Evolutionary conservation across 2,888 invertebrate genomes (phyloP).

Genomic region (Myopa tessellatipennis): DNA sequence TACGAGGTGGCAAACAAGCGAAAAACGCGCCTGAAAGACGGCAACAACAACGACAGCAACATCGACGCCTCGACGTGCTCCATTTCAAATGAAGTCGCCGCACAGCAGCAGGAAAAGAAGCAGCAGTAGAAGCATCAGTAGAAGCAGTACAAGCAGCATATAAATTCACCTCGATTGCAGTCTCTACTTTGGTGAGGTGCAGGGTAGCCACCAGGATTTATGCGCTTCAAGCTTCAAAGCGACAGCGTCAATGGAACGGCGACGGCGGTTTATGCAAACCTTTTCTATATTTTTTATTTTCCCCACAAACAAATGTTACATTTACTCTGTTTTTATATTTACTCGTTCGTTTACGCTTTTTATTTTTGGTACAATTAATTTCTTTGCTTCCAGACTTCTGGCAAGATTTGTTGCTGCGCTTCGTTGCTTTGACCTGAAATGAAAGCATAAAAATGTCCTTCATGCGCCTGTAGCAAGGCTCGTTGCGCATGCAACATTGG

Average conservation of each 20-base stretch:
- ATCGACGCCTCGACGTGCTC: conserved; percentile 9
- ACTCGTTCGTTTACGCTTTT: not conserved
- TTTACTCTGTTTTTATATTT: not conserved
- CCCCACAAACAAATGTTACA: too few relatives aligned
- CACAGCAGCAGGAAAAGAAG: not conserved
- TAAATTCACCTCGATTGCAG: conserved; percentile 20
- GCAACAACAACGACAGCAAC: conserved; percentile 9
- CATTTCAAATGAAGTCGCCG: conserved; percentile 14
- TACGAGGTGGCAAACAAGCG: not conserved
- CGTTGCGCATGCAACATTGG: conserved; percentile 21
- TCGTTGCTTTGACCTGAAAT: conserved; percentile 28
- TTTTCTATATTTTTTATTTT: not conserved
- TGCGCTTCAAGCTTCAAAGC: conserved; percentile 18
- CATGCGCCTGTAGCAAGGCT: conserved; percentile 26
- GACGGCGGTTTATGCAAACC: conserved; percentile 10
- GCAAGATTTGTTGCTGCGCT: conserved; percentile 2
- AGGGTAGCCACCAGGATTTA: not conserved
- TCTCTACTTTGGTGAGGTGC: not conserved
- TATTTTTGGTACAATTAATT: not conserved
- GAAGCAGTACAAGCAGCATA: conserved; percentile 2
- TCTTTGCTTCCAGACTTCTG: not conserved
- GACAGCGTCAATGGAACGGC: conserved; percentile 5
- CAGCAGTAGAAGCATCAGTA: not conserved
- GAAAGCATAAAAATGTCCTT: conserved; percentile 29
- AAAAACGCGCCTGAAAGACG: conserved; percentile 9